Percentiles rank a stretch among this genome's conserved stretches.
phyloP scores from a whole-genome alignment of 2,797 vertebrate species.

The Thamnophis elegans region DNA sequence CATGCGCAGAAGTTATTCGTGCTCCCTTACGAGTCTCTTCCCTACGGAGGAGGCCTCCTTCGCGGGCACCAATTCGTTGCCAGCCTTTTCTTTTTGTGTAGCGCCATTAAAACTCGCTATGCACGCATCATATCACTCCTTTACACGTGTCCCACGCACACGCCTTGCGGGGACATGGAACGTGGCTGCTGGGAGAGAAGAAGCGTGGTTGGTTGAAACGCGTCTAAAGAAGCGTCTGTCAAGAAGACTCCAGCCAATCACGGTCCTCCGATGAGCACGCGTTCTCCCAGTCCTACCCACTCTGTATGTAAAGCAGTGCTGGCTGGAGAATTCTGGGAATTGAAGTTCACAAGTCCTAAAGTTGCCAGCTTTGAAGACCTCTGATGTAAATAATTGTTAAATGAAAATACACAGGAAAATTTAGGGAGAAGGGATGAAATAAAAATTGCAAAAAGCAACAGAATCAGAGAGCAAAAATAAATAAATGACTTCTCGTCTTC shows the following conservation, averaged over 20 bases:
- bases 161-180: too few species aligned
- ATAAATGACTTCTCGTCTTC: background rate
- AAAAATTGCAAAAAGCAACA: background rate
- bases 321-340: too few species aligned
- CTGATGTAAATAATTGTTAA: background rate
- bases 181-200: background rate
- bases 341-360: too few species aligned
- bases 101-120: background rate
- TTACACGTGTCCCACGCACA: background rate
- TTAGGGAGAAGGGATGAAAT: background rate
- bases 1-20: conserved; percentile 11
- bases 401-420: background rate
- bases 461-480: background rate
- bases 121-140: background rate
- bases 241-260: background rate
- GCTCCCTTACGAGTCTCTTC: fast-evolving
- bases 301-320: background rate
- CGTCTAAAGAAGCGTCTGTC: background rate
- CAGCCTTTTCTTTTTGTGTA: background rate
- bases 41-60: background rate
- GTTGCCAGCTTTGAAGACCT: too few species aligned
- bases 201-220: background rate
- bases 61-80: background rate
- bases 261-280: background rate
- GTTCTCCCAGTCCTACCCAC: background rate